Evolutionary conservation across 2,888 invertebrate genomes (phyloP).

Genomic region (Dryobotodes eremita): DNA sequence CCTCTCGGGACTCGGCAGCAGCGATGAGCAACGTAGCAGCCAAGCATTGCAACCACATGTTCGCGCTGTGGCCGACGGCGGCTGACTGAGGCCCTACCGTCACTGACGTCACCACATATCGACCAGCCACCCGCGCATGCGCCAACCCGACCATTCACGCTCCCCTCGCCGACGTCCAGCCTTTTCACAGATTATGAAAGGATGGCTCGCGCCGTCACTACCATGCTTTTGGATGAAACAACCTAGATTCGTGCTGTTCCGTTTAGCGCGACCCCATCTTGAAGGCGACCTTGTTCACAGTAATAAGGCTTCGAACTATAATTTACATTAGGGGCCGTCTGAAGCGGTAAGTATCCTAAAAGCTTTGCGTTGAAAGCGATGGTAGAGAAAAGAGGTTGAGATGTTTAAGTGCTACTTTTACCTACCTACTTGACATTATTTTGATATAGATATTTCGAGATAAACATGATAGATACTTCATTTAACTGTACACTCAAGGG

Average conservation of each 20-base stretch:
- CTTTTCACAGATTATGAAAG: slow-evolving; percentile 81
- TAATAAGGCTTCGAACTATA: slow-evolving; percentile 56
- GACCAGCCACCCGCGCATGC: slow-evolving; percentile 85
- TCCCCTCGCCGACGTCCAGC: slow-evolving; percentile 63
- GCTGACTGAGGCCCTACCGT: slow-evolving; percentile 85
- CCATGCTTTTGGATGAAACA: slow-evolving; percentile 76
- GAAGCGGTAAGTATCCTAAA: slow-evolving; percentile 67
- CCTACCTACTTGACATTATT: slow-evolving; percentile 40
- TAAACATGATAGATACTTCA: slow-evolving; percentile 34
- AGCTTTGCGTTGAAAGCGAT: slow-evolving; percentile 55
- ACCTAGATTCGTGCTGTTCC: slow-evolving; percentile 70
- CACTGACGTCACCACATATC: slow-evolving; percentile 88
- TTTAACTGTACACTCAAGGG: slow-evolving; percentile 34
- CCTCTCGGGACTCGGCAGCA: slow-evolving; percentile 90
- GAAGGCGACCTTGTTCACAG: slow-evolving; percentile 62
- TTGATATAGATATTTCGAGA: slow-evolving; percentile 35
- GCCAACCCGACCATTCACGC: slow-evolving; percentile 74
- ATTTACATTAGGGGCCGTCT: slow-evolving; percentile 56
- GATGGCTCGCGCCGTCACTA: slow-evolving; percentile 71
- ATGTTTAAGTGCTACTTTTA: slow-evolving; percentile 21
- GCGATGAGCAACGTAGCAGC: slow-evolving; percentile 85
- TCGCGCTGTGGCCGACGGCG: slow-evolving; percentile 83
- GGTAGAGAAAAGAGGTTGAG: slow-evolving; percentile 48
- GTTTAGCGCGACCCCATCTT: slow-evolving; percentile 62
- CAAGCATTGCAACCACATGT: slow-evolving; percentile 89